phyloP scores from a whole-genome alignment of 2,888 invertebrate species.

The Cryptocheilus praepositus region DNA sequence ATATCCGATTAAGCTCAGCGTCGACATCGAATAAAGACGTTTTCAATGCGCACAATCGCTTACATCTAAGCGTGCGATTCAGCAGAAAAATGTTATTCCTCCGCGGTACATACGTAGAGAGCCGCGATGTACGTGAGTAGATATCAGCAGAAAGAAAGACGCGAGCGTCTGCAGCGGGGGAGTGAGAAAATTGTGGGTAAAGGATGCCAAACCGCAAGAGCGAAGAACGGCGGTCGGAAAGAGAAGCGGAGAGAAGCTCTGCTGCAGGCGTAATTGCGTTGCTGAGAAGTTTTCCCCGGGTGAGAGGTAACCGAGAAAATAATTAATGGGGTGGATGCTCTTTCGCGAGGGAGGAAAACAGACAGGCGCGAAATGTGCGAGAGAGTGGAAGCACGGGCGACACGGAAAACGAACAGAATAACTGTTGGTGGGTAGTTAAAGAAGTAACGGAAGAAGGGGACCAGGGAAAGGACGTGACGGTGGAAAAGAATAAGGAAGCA shows the following conservation, averaged over 20 bases:
- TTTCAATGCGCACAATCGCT: too few relatives aligned
- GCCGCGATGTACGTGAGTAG: neutral
- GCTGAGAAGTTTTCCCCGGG: constrained; percentile 71
- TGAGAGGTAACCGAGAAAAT: constrained; percentile 73
- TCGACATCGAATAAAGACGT: too few relatives aligned
- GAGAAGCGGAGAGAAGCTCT: constrained; percentile 39
- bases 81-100: neutral
- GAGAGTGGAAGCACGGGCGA: neutral
- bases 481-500: constrained; percentile 14
- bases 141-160: constrained; percentile 13
- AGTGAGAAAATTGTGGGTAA: constrained; percentile 20
- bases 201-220: constrained; percentile 15
- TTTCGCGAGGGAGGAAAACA: constrained; percentile 7
- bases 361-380: neutral
- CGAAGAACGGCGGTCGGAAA: neutral
- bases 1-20: too few relatives aligned
- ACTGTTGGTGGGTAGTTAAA: constrained; percentile 21
- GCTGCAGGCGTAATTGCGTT: constrained; percentile 73
- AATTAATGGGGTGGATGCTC: constrained; percentile 69
- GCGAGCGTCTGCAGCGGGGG: neutral
- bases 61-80: too few relatives aligned
- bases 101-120: neutral
- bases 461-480: neutral
- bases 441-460: constrained; percentile 10
- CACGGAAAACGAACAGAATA: constrained; percentile 15